Base-by-base conservation (phyloP, 2,888 invertebrate species). In the Dendrolimus pini region DNA sequence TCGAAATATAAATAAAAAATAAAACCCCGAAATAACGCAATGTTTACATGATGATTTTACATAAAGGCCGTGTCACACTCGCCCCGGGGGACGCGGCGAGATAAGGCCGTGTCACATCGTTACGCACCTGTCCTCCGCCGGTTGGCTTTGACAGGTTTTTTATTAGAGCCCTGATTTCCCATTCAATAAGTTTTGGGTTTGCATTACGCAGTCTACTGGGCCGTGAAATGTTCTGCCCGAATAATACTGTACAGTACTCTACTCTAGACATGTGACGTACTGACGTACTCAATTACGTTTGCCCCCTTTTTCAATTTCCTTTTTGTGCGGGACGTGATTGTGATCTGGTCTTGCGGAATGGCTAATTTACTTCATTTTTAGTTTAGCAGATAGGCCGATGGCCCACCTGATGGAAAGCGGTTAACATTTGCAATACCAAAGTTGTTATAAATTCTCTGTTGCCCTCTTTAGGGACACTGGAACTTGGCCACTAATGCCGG, bases 61-160 rank as follows among this genome's bases (percentile, higher is more conserved):
- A 54, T 59, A 60, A 60, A 58, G 56, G 58, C 59, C 59, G 30
- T 55, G 59, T 62, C 61, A 62, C 53, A 55, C 57, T 60, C 42
- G 57, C 54, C 47, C 9, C 47, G 47, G 47, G 47, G 47, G 47
- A 47, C 9, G 47, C 9, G 47, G 47, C 47, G 47, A 47, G 47
- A 47, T 47, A 47, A 47, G 47, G 47, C 47, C 53, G 53, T 58
- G 59, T 60, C 60, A 61, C 59, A 53, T 57, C 58, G 55, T 13
- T 58, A 60, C 61, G 54, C 78, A 83, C 83, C 82, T 83, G 83
- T 80, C 83, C 71, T 66, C 60, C 69, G 72, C 69, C 69, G 73
- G 65, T 78, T 85, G 86, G 78, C 77, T 78, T 79, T 86, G 88
- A 88, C 88, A 87, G 83, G 69, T 83, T 80, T 83, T 85, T 85